Conservation (phyloP, 2,797 vertebrate genomes). For the Rhinatrema bivittatum region DNA sequence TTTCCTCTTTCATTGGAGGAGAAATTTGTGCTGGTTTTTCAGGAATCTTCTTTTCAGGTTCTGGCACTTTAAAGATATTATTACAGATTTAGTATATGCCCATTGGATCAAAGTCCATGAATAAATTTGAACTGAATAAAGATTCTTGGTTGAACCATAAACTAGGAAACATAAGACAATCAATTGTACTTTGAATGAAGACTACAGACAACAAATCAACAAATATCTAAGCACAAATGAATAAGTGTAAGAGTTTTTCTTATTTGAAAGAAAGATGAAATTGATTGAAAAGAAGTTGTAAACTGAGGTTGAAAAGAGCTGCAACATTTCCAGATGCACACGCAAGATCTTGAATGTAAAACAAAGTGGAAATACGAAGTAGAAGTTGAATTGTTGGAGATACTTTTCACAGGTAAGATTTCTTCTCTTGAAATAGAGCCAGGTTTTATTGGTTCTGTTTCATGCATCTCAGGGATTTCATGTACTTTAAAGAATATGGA, state of each 20-base stretch:
- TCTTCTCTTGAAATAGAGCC: too few species aligned
- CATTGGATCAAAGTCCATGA: background rate
- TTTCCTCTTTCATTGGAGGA: constrained; percentile 51
- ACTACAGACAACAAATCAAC: too few species aligned
- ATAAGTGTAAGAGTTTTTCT: too few species aligned
- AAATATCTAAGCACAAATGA: too few species aligned
- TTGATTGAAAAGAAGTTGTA: too few species aligned
- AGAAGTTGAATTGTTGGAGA: constrained; percentile 6
- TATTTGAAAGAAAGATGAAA: too few species aligned
- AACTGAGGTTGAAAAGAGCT: too few species aligned
- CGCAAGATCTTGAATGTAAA: too few species aligned
- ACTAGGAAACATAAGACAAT: too few species aligned
- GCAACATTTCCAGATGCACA: too few species aligned
- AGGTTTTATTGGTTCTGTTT: constrained; percentile 43
- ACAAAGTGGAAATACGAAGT: background rate
- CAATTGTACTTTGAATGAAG: too few species aligned
- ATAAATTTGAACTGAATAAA: constrained; percentile 11
- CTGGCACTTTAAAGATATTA: constrained; percentile 62
- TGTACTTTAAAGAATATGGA: constrained; percentile 61
- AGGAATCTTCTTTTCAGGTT: constrained; percentile 57
- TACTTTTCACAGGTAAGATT: constrained; percentile 50
- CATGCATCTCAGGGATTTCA: constrained; percentile 41
- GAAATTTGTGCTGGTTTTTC: constrained; percentile 54
- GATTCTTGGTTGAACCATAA: too few species aligned
- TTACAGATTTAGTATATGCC: constrained; percentile 34